Conservation (phyloP, 2,113 vertebrate species). For the Bombycilla garrulus region DNA sequence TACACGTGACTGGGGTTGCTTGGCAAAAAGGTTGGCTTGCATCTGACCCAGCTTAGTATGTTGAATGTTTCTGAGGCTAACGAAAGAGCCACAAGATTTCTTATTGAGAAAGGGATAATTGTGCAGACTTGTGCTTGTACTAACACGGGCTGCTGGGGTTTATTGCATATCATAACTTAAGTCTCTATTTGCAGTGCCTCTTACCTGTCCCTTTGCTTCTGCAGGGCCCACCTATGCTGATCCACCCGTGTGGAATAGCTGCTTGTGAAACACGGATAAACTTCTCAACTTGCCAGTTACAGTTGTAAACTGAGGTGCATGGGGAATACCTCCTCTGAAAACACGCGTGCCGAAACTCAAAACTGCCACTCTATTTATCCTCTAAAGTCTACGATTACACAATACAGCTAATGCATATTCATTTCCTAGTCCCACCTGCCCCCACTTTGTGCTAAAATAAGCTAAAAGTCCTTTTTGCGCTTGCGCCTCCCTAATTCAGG, state of each 20-base stretch:
- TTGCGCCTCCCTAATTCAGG: no score
- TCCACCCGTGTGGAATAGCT: not conserved
- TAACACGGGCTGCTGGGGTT: fast-evolving
- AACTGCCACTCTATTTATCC: no score
- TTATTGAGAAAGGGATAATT: not conserved
- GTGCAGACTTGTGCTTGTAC: not conserved
- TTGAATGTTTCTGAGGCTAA: not conserved
- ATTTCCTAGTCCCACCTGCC: no score
- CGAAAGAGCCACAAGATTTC: not conserved
- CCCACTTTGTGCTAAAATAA: no score
- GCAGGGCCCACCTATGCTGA: not conserved
- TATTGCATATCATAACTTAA: not conserved
- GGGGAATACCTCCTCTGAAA: no score
- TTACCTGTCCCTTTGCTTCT: not conserved
- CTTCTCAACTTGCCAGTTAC: no score
- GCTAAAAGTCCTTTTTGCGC: no score
- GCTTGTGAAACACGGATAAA: no score
- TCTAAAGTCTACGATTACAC: no score
- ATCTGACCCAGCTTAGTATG: not conserved
- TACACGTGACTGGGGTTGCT: not conserved
- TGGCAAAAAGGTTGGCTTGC: not conserved
- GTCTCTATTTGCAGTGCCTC: not conserved
- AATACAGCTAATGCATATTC: no score
- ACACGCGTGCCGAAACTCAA: no score
- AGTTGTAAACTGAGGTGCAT: no score